Percentiles rank a stretch among this genome's conserved stretches.
Evolutionary conservation across 1,140 invertebrate species (phyloP).

Genomic region (Gryllus bimaculatus): DNA sequence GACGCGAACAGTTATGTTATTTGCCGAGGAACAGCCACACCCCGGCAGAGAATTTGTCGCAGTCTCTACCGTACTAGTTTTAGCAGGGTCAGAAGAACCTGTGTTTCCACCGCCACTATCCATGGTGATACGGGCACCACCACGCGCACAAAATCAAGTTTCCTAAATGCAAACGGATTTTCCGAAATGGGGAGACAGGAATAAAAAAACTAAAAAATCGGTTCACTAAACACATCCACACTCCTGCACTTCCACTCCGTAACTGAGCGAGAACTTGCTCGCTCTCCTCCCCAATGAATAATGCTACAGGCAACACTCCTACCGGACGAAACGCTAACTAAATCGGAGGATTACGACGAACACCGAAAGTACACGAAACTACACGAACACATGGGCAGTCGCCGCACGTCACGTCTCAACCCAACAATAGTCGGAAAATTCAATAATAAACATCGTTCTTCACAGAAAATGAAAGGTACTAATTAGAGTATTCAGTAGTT

Average conservation of each 20-base stretch:
- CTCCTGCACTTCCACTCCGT: not conserved
- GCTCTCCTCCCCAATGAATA: not conserved
- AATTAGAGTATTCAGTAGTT: too few species aligned
- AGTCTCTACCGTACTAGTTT: slow-evolving; percentile 6
- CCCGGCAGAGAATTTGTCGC: slow-evolving; percentile 32
- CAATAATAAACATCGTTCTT: too few species aligned
- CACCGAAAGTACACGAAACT: not conserved
- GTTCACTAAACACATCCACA: not conserved
- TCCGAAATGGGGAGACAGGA: not conserved
- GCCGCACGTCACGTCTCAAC: too few species aligned
- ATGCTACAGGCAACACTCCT: not conserved
- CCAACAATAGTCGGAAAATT: too few species aligned
- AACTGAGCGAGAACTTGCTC: not conserved
- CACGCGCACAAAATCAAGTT: slow-evolving; percentile 7
- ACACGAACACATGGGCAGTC: not conserved
- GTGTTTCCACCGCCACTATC: slow-evolving; percentile 16
- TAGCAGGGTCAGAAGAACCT: slow-evolving; percentile 11
- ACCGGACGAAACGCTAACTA: not conserved
- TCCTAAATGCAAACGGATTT: not conserved
- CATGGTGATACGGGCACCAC: slow-evolving; percentile 14
- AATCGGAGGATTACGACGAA: not conserved
- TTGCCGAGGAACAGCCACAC: slow-evolving; percentile 48
- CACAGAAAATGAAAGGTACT: too few species aligned
- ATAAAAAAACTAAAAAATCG: not conserved
- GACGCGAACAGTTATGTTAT: slow-evolving; percentile 56